Base-by-base conservation (phyloP, 2,888 invertebrate genomes). In the Leptinotarsa juncta region DNA sequence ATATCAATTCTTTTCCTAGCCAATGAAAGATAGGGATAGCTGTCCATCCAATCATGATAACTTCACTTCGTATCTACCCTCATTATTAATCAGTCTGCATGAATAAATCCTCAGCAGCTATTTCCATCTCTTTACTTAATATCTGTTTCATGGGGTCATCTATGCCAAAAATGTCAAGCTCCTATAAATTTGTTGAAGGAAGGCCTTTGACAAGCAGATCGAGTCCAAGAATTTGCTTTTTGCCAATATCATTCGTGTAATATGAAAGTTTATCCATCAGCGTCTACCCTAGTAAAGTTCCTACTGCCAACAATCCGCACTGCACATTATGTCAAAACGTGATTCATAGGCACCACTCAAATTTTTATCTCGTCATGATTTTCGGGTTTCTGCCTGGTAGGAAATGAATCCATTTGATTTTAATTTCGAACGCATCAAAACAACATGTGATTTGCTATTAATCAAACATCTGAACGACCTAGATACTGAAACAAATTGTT, bases 401-500 rank as follows among this genome's bases (percentile, higher is more conserved):
- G 3, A 16, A 3, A n/a, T 18, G 15, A n/a, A 18, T 50, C 15
- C 4, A 55, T 55, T 55, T 55, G 55, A 55, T n/a, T 55, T 10
- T 1, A 79, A 32, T 26, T 77, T 72, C 14, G 77, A 74, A 73
- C 83, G 83, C 79, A 83, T 79, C 18, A 84, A 26, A 12, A 78
- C 49, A 10, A 75, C 73, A 73, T 84, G 82, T 65, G 68, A 66
- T 20, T 73, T 74, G 18, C 74, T 71, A 67, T 83, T 84, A n/a
- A 82, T 42, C 15, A 79, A 65, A 72, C 83, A 84, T 51, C 70
- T 79, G 23, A 79, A 42, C 77, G 75, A 10, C 42, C 62, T 55
- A 71, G 73, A 75, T 83, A 84, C 42, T 51, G 74, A 80, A 83
- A 79, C 83, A 83, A 4, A 5, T 78, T 80, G 3, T 74, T 72